phyloP scores from a whole-genome alignment of 2,113 vertebrate species.

The Aspidoscelis tigris region DNA sequence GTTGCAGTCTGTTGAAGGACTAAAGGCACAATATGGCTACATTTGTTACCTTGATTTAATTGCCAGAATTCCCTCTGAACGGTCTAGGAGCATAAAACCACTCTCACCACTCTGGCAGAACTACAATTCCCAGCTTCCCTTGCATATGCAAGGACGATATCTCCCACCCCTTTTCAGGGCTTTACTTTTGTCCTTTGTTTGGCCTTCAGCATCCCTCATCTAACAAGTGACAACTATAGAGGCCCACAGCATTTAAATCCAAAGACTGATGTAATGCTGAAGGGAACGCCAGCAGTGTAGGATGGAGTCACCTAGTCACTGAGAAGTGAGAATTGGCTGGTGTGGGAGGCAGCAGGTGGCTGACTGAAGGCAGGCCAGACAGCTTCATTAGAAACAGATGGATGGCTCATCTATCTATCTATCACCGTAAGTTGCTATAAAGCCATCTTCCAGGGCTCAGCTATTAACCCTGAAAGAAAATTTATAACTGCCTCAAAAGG shows the following conservation, averaged over 20 bases:
- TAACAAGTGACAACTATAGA: neutral
- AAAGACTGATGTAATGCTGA: neutral
- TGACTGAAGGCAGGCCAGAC: slow-evolving; percentile 24
- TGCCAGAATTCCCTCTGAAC: neutral
- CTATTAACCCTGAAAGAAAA: neutral
- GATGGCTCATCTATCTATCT: slow-evolving; percentile 17
- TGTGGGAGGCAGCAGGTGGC: slow-evolving; percentile 15
- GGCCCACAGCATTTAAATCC: neutral
- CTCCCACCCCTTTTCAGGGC: neutral
- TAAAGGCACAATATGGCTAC: neutral
- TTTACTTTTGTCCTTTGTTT: neutral
- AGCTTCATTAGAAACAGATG: slow-evolving; percentile 32
- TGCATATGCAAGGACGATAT: neutral
- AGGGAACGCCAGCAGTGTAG: neutral
- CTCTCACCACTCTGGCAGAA: neutral
- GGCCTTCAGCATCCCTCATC: neutral
- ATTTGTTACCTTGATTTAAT: neutral
- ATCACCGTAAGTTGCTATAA: neutral
- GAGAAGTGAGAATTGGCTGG: neutral
- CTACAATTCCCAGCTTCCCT: neutral
- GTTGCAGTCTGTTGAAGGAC: neutral
- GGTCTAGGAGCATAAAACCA: too few species aligned
- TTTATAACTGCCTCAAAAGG: neutral
- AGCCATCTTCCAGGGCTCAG: slow-evolving; percentile 4
- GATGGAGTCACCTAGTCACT: neutral